Evolutionary conservation across 2,888 invertebrate genomes (phyloP), one percentile per base, ranked within the genome.

Genomic region (Octodonta nipae): DNA sequence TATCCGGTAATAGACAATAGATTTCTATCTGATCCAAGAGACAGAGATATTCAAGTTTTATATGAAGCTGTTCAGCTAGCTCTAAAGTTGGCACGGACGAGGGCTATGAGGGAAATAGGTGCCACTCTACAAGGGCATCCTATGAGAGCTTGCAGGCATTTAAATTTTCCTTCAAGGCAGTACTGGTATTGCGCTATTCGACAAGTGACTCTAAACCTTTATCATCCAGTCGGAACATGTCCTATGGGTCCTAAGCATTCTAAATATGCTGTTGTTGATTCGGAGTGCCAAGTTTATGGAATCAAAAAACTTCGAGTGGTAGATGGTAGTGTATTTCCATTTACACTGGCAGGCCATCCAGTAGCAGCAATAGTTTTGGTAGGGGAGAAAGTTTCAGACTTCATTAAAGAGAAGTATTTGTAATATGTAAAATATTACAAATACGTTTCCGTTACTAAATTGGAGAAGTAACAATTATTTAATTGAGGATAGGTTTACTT

Each of bases 341-440:
- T 65, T 7, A 68, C 74, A 2, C 56, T 71, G 20, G 70, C 73
- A 3, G 73, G 74, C 3, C 78, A 80, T 50, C 78, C 76, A 1
- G 71, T 73, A 50, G 78, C 76, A 1, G 73, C 76, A 1, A 67
- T 72, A 1, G 68, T 72, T 40, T 75, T 78, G 71, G 70, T 79
- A 30, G 79, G 73, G 1, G 78, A 79, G 54, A 75, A 75, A 51
- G 71, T 70, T 2, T 68, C 76, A 1, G 77, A 78, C 17, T 16
- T 37, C 1, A 37, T 41, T 6, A 41, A 39, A 12, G 11, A 22
- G 17, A 15, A 22, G 7, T 6, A 30, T 11, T 11, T 11, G n/a
- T 22, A 22, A 22, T n/a, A n/a, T n/a, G n/a, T n/a, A n/a, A n/a
- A n/a, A n/a, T n/a, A n/a, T n/a, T n/a, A n/a, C n/a, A n/a, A n/a